A percentile compares a stretch with the other conserved stretches of the same genome.
Evolutionary conservation across 2,113 vertebrate species (phyloP).

Genomic region (Erythrolamprus reginae): DNA sequence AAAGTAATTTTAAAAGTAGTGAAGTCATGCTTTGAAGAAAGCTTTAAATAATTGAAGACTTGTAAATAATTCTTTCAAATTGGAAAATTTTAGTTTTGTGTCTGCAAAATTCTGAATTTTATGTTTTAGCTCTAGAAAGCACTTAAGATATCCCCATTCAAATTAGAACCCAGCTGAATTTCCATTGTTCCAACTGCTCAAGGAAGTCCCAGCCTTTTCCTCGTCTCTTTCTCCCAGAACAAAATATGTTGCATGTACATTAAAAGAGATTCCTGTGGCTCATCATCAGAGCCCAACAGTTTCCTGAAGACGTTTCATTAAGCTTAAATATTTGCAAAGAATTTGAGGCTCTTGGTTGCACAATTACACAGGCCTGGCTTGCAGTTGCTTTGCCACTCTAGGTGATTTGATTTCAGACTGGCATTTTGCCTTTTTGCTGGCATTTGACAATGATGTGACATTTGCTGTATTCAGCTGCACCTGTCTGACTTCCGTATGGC

Average conservation of each 20-base stretch:
- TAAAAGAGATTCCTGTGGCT: not conserved
- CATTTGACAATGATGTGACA: slow-evolving; percentile 56
- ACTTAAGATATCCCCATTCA: not conserved
- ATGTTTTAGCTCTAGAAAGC: not conserved
- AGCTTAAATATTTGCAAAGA: slow-evolving; percentile 8
- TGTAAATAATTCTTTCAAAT: not conserved
- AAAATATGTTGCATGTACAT: not conserved
- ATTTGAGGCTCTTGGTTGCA: slow-evolving; percentile 5
- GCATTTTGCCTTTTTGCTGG: slow-evolving; percentile 38
- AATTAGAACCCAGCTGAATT: not conserved
- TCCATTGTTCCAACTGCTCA: not conserved
- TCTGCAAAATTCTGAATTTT: not conserved
- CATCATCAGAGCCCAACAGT: not conserved
- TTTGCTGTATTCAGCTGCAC: slow-evolving; percentile 45
- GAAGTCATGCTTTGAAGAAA: slow-evolving; percentile 9
- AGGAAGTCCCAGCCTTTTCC: not conserved
- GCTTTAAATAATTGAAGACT: not conserved
- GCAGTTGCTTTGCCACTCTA: slow-evolving; percentile 36
- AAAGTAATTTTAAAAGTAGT: not conserved
- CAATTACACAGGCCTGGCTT: not conserved
- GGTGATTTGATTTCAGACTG: slow-evolving; percentile 40
- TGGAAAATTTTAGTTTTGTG: not conserved
- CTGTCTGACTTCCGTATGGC: slow-evolving; percentile 27
- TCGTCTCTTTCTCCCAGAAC: rapidly evolving
- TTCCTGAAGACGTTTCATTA: slow-evolving; percentile 2